Conservation (phyloP, 1,140 invertebrate species). For the Solenopsis invicta region DNA sequence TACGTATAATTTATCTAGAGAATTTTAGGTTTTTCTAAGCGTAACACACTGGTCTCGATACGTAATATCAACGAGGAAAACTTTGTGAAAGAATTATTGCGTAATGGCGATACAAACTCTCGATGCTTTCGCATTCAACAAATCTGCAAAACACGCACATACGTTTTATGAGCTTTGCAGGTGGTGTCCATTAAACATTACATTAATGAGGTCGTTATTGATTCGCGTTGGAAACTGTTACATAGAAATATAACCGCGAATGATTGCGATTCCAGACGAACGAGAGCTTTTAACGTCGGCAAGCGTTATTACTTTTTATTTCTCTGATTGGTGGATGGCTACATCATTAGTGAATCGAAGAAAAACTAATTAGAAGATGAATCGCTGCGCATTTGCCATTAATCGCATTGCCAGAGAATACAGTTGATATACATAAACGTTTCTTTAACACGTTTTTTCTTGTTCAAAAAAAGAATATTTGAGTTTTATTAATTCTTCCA, state of each 20-base stretch:
- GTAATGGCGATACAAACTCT: background rate
- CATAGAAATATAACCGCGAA: conserved; percentile 26
- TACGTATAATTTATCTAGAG: no score
- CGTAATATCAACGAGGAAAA: background rate
- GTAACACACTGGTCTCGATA: conserved; percentile 7
- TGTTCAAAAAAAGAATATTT: background rate
- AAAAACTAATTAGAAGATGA: conserved; percentile 12
- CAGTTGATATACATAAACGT: no score
- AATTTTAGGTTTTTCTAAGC: no score
- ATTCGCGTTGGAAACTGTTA: conserved; percentile 35
- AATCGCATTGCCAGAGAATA: background rate
- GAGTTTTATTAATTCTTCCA: background rate
- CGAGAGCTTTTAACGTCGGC: background rate
- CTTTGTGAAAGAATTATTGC: background rate
- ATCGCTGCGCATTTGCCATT: background rate
- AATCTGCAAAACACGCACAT: conserved; percentile 4
- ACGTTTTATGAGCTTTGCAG: conserved; percentile 32
- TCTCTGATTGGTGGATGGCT: background rate
- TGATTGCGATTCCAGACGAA: conserved; percentile 33
- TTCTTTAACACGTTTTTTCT: background rate
- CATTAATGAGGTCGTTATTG: conserved; percentile 56
- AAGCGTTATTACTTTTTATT: background rate
- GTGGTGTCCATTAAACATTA: conserved; percentile 45
- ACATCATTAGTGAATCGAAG: background rate
- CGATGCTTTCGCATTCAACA: background rate